Evolutionary conservation across 1,140 invertebrate genomes (phyloP), one percentile per base, ranked within the genome.

Genomic region (Microplitis demolitor): DNA sequence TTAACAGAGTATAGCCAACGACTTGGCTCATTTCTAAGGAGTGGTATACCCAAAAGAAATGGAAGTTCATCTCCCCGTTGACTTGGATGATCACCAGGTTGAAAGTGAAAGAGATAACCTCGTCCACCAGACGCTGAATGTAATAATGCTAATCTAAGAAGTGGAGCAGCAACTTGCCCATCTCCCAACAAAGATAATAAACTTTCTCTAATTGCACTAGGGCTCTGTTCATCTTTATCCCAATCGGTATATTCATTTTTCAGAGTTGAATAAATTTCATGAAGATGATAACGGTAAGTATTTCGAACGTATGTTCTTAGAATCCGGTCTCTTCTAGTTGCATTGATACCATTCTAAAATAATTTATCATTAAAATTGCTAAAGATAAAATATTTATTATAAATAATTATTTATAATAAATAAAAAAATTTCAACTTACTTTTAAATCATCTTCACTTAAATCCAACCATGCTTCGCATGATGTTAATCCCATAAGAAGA

Each of bases 21-120:
- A 74, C 71, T 67, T 56, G 64, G 66, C 58, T 76, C 72, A 16
- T 87, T 88, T n/a, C 88, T 87, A 4, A 93, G 90, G 53, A 99
- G 84, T 24, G 97, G 97, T 75, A 97, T 91, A 11, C 97, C 98
- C 77, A 99, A 90, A 77, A 97, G 91, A 83, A 96, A 98, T 33
- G 97, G 94, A 78, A 99, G 87, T 84, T 99, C 97, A 83, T 98
- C 97, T n/a, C 97, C 97, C 76, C 94, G 92, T 66, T 97, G 93
- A 62, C 85, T 87, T 91, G 95, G 56, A 92, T 95, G 73, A 88
- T 90, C 81, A 91, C 89, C 92, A 92, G 89, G 94, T 73, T 95
- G 93, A 85, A 97, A 97, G 83, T 97, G 94, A 67, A 96, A 92
- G 84, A 96, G 95, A 83, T 93, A 96, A 2, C 94, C 94, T 13